Conservation (phyloP, 2,113 vertebrate species). For the Percina caprodes region DNA sequence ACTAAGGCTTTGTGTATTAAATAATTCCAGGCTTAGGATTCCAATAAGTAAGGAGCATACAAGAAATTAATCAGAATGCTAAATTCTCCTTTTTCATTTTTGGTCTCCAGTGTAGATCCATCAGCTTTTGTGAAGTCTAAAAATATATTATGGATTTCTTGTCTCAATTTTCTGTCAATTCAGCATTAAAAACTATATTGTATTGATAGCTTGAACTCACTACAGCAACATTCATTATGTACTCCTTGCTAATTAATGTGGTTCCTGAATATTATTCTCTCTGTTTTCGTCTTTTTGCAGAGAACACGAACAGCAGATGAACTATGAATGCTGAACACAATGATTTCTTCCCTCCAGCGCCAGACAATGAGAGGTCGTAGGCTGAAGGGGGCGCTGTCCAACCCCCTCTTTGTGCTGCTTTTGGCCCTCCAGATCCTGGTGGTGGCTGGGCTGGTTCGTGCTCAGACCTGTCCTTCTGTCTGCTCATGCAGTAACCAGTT, state of each 20-base stretch:
- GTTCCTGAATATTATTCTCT: constrained; percentile 38
- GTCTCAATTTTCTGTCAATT: background rate
- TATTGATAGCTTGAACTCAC: background rate
- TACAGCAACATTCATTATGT: background rate
- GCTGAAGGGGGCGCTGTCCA: constrained; percentile 99
- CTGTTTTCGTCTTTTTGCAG: constrained; percentile 84
- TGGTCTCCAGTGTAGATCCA: constrained; percentile 36
- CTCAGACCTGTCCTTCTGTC: constrained; percentile 85
- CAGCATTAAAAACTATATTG: background rate
- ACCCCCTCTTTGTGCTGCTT: constrained; percentile 97
- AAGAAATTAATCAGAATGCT: constrained; percentile 33
- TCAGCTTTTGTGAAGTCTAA: constrained; percentile 41
- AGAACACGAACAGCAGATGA: constrained; percentile 92
- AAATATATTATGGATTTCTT: constrained; percentile 4
- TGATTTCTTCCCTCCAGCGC: constrained; percentile 99
- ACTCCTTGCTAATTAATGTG: background rate
- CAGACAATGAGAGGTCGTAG: constrained; percentile 99
- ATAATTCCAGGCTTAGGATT: constrained; percentile 41
- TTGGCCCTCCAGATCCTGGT: constrained; percentile 97
- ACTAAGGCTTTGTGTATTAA: constrained; percentile 35
- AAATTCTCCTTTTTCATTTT: constrained; percentile 55
- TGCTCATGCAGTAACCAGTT: constrained; percentile 87
- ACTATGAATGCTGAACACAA: constrained; percentile 99
- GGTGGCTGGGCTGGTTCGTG: constrained; percentile 92
- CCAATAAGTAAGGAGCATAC: constrained; percentile 31